Base-by-base conservation (phyloP, 2,888 invertebrate genomes). In the Calliphora vomitoria region DNA sequence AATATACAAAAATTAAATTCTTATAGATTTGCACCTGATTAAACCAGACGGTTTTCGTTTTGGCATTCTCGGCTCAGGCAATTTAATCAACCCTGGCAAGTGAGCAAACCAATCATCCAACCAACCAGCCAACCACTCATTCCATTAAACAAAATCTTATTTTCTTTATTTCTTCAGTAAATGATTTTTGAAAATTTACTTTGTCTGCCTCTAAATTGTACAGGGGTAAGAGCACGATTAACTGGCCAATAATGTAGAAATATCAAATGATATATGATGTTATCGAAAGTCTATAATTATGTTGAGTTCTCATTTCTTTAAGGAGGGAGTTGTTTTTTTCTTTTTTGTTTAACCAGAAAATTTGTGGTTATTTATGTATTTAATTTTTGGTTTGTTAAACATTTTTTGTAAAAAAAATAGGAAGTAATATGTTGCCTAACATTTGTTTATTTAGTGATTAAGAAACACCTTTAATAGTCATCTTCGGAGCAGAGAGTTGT, bases 21-120 rank as follows among this genome's bases (percentile, higher is more conserved):
- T 85, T 87, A 86, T 84, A 89, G 90, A 90, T 90, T 89, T 90
- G 90, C 90, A 90, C 90, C 90, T 90, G 90, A 90, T 90, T 90
- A 90, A 88, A 87, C 87, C 86, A 89, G 79, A 86, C 81, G 66
- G 47, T 76, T 62, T 72, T 74, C 20, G 41, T 66, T 66, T 60
- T 58, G 41, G 50, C 50, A 69, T 69, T 62, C 69, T 62, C 62
- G 68, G 38, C 71, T 15, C 69, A 71, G 53, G 71, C 78, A 78
- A 71, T 83, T 80, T 75, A 80, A 79, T 79, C 80, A 85, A 62
- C 13, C 68, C 60, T 60, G 79, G 74, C 82, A 82, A 82, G 53
- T 74, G 38, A 82, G n/a, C 60, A 66, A 78, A 55, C 38, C 38
- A 76, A 47, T 20, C 60, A 69, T 8, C 25, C 58, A 69, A 50